A percentile compares a stretch with the other conserved stretches of the same genome.
phyloP scores from a whole-genome alignment of 2,888 invertebrate genomes.

The Serrognathus titanus region DNA sequence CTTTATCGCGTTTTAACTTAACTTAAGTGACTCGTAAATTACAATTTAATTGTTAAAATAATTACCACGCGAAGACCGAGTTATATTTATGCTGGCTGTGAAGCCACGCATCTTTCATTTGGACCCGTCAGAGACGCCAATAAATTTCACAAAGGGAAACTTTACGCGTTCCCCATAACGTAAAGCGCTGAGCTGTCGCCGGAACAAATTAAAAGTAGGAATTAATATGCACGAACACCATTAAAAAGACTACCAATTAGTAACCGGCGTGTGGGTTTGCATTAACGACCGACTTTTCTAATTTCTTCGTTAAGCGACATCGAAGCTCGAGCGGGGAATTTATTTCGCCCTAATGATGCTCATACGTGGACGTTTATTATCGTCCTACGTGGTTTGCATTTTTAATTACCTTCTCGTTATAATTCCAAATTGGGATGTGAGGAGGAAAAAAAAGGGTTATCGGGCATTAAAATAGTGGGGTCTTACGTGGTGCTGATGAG shows the following conservation, averaged over 20 bases:
- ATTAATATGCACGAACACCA: slow-evolving; percentile 16
- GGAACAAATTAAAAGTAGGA: slow-evolving; percentile 9
- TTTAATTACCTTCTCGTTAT: slow-evolving; percentile 20
- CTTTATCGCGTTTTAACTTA: too few relatives aligned
- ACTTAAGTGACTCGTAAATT: too few relatives aligned
- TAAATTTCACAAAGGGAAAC: background rate
- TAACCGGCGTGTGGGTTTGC: slow-evolving; percentile 15
- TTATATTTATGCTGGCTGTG: too few relatives aligned
- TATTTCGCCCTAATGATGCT: slow-evolving; percentile 17
- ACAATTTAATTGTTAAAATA: too few relatives aligned
- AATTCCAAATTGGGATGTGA: slow-evolving; percentile 10
- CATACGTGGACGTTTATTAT: slow-evolving; percentile 11
- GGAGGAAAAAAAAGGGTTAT: slow-evolving; percentile 6
- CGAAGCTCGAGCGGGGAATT: slow-evolving; percentile 8
- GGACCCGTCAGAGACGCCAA: background rate
- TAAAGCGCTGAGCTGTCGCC: slow-evolving; percentile 11
- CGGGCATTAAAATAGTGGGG: slow-evolving; percentile 16
- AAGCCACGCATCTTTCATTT: too few relatives aligned
- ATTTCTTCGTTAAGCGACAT: slow-evolving; percentile 14
- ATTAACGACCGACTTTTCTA: slow-evolving; percentile 15
- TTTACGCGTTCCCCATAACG: slow-evolving; percentile 8
- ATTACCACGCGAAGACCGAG: too few relatives aligned
- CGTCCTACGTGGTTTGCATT: slow-evolving; percentile 17
- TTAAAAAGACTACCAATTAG: slow-evolving; percentile 19
- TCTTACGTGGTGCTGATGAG: slow-evolving; percentile 20